Base-by-base conservation (phyloP, 2,888 invertebrate species). In the Empis stercorea region DNA sequence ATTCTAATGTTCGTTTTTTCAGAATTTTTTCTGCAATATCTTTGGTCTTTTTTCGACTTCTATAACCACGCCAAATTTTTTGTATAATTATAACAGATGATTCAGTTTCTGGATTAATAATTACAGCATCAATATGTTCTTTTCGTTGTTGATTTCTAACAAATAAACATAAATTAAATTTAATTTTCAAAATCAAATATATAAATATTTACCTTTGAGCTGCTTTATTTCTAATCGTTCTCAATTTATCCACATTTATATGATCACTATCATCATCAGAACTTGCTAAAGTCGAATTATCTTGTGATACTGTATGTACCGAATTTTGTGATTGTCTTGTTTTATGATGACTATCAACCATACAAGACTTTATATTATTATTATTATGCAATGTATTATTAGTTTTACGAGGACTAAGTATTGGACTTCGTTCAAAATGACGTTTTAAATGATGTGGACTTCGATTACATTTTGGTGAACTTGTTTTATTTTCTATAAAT, bases 1-100 rank as follows among this genome's bases (percentile, higher is more conserved):
- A 87, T 60, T 87, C 84, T 51, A 87, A 79, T 3, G 87, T 84
- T 55, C 89, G 73, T 51, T 81, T 80, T 51, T 81, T 80, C 59
- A 87, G 81, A 42, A 89, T 75, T 27, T 81, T 80, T 56, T 84
- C 76, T 1, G 78, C 63, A 70, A 67, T 56, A 68, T 76, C 59
- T 42, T 66, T 64, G 16, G 63, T 66, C 61, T 64, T 66, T 54
- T 87, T 85, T 56, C 89, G 73, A 34, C 85, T 81, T 42, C 80
- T 76, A 65, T 86, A 89, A 0, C 91, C 89, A 20, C 88, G 71
- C 91, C 91, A 91, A 70, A 84, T 78, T 66, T 82, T 84, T 69
- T 91, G 91, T 60, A 91, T 89, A 23, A 80, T 80, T 30, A 85
- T 76, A 0, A 87, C 89, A 1, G 89, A 78, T 1, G 62, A 60